A percentile compares a stretch with the other conserved stretches of the same genome.
These are phyloP conservation scores for Pseudomyrmex gracilis DNA, from an alignment of 1,140 invertebrate species.

Conservation along the genomic window DNA sequence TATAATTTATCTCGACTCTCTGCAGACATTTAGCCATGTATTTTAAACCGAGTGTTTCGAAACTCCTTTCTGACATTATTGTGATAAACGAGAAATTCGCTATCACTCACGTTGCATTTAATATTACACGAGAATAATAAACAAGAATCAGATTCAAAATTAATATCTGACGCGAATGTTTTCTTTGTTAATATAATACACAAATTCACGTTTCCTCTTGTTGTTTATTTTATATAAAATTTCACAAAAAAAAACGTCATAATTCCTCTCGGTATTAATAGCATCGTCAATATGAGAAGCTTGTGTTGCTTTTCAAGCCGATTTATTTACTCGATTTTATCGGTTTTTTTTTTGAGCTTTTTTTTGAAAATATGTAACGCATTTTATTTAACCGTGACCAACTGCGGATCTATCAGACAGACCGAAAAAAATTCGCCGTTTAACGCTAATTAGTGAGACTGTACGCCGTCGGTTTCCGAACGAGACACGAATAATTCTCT, in stretches of 20 bases:
- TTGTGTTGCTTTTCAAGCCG: neutral
- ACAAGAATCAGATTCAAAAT: neutral
- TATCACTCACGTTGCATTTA: neutral
- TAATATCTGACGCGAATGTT: neutral
- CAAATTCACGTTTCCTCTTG: neutral
- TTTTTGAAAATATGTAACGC: neutral
- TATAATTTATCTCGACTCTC: slow-evolving; percentile 58
- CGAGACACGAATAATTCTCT: slow-evolving; percentile 25
- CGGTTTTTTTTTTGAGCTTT: neutral
- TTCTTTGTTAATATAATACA: neutral
- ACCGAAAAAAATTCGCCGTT: slow-evolving; percentile 21
- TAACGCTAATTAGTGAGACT: slow-evolving; percentile 25
- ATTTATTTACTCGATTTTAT: slow-evolving; percentile 14
- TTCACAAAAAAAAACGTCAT: neutral
- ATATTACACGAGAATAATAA: slow-evolving; percentile 3
- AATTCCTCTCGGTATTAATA: neutral
- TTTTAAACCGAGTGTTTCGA: slow-evolving; percentile 16
- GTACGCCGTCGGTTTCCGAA: neutral
- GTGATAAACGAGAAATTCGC: neutral
- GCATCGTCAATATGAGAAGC: neutral
- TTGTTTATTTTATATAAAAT: neutral
- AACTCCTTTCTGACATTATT: neutral
- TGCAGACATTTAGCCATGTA: slow-evolving; percentile 46
- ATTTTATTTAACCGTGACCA: neutral
- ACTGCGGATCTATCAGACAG: neutral